Conservation (phyloP, 2,888 invertebrate species). For the Troides oblongomaculatus region DNA sequence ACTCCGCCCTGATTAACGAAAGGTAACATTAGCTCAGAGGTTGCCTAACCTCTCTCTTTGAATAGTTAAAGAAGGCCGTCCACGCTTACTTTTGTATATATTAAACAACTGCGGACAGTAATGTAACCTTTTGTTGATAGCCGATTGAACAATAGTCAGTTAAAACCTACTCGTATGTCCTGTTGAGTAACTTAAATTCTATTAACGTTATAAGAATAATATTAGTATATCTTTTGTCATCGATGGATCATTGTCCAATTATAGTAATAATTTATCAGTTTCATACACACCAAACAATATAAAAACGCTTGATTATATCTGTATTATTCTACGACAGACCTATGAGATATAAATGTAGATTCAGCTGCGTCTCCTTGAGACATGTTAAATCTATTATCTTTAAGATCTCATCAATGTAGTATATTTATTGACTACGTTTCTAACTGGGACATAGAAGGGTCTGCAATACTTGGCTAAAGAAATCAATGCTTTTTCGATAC, state of each 20-base stretch:
- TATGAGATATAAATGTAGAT: too few species aligned
- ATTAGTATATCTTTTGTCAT: background rate
- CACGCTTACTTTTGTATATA: constrained; percentile 16
- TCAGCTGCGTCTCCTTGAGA: too few species aligned
- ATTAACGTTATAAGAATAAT: background rate
- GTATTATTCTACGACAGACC: too few species aligned
- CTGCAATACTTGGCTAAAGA: too few species aligned
- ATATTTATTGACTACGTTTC: too few species aligned
- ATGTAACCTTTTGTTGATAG: constrained; percentile 16
- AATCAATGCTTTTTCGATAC: too few species aligned
- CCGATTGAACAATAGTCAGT: constrained; percentile 10
- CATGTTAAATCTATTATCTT: too few species aligned
- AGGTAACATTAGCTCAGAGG: constrained; percentile 20
- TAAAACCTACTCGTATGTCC: constrained; percentile 1
- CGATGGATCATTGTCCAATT: background rate
- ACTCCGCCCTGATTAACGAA: constrained; percentile 12
- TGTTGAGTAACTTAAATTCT: constrained; percentile 9
- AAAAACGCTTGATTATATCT: background rate
- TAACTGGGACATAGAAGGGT: too few species aligned
- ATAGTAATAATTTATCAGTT: background rate
- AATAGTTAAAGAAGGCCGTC: constrained; percentile 21
- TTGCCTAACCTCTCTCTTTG: constrained; percentile 22
- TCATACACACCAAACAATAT: background rate
- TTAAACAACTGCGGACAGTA: constrained; percentile 12
- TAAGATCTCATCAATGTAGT: too few species aligned